Conservation (phyloP, 2,113 vertebrate genomes). For the Abramis brama region DNA sequence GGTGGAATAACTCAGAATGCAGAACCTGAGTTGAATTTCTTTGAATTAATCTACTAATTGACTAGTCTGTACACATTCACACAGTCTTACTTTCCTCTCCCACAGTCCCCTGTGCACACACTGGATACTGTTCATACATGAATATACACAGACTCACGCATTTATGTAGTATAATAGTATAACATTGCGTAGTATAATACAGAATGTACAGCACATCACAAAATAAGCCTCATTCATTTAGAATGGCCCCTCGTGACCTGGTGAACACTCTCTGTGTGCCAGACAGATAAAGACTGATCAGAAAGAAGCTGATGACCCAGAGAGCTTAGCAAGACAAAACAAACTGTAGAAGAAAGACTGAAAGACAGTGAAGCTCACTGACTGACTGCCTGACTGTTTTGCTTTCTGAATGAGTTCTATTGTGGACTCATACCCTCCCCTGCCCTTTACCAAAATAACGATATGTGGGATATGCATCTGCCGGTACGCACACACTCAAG, state of each 20-base stretch:
- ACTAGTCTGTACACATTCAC: neutral
- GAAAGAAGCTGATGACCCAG: constrained; percentile 35
- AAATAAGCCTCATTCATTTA: constrained; percentile 54
- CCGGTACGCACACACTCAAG: constrained; percentile 41
- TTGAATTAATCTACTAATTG: neutral
- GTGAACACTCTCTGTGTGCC: constrained; percentile 64
- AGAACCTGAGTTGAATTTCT: neutral
- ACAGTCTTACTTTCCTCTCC: neutral
- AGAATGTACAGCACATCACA: constrained; percentile 34
- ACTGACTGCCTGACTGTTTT: constrained; percentile 70
- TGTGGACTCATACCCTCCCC: constrained; percentile 62
- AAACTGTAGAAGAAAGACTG: constrained; percentile 43
- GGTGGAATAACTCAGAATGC: neutral
- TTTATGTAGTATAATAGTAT: too few relatives aligned
- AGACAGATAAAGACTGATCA: constrained; percentile 54
- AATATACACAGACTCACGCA: constrained; percentile 21
- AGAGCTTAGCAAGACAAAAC: constrained; percentile 63
- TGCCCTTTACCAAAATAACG: constrained; percentile 75
- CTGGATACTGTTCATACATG: constrained; percentile 48
- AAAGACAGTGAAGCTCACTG: constrained; percentile 47
- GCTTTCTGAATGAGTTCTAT: constrained; percentile 71
- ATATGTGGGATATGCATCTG: constrained; percentile 74
- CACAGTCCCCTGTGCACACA: constrained; percentile 5
- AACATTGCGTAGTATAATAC: constrained; percentile 51
- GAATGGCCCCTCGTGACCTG: constrained; percentile 54